Conservation (phyloP, 2,888 invertebrate species). For the Tiliacea aurago region DNA sequence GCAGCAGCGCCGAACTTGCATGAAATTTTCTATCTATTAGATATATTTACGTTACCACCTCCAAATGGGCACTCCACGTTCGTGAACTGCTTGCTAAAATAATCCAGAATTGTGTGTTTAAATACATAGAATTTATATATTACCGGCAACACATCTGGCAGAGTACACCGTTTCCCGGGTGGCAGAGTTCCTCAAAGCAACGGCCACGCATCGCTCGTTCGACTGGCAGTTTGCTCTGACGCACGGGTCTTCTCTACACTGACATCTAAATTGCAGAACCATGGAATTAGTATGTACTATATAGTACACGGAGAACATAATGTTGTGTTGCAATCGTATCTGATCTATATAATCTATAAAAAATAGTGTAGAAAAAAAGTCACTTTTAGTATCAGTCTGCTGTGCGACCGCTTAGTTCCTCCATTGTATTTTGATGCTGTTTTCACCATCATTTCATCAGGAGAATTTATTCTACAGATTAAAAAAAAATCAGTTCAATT, state of each 20-base stretch:
- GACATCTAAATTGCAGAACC: constrained; percentile 73
- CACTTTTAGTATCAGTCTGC: neutral
- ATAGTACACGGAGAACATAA: neutral
- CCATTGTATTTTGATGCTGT: neutral
- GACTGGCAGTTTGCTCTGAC: constrained; percentile 90
- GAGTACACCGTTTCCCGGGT: constrained; percentile 84
- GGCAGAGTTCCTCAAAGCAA: constrained; percentile 83
- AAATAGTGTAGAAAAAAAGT: neutral
- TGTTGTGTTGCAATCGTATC: neutral
- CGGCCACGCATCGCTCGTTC: constrained; percentile 93
- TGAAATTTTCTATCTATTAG: neutral
- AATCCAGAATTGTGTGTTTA: neutral
- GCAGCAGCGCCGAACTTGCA: too few species aligned
- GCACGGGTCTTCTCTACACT: constrained; percentile 92
- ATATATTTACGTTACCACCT: neutral
- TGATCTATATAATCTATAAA: neutral
- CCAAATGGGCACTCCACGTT: neutral
- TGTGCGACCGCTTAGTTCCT: neutral
- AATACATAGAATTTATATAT: neutral
- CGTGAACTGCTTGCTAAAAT: neutral
- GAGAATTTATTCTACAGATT: neutral
- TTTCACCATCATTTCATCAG: neutral
- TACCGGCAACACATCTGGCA: constrained; percentile 64
- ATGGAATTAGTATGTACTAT: neutral
- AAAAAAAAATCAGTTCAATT: too few species aligned